These are phyloP conservation scores for Tetragonula clypearis DNA, from an alignment of 1,140 invertebrate species.

Conservation along the genomic window DNA sequence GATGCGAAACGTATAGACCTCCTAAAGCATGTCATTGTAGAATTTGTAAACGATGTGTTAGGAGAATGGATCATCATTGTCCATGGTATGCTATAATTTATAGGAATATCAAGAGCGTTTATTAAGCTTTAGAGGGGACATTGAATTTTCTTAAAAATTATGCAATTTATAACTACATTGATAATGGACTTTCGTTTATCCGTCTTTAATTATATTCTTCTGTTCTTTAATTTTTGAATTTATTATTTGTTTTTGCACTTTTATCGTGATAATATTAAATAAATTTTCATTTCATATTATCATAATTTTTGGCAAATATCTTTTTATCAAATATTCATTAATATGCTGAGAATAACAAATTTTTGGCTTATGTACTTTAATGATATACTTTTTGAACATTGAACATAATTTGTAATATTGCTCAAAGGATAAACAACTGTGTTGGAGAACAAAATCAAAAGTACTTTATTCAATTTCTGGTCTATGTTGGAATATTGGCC, in stretches of 20 bases:
- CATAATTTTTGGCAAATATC: neutral
- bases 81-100: conserved; percentile 83
- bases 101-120: conserved; percentile 17
- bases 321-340: neutral
- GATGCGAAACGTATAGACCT: conserved; percentile 93
- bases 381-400: conserved; percentile 18
- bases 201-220: conserved; percentile 1
- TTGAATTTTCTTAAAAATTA: neutral
- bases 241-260: neutral
- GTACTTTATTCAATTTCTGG: conserved; percentile 95
- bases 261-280: neutral
- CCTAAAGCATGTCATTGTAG: conserved; percentile 94
- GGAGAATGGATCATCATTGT: conserved; percentile 96
- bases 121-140: neutral
- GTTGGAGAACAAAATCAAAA: conserved; percentile 97
- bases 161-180: conserved; percentile 22
- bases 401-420: conserved; percentile 35
- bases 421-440: conserved; percentile 94
- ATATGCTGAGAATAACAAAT: neutral
- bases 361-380: conserved; percentile 4
- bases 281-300: neutral
- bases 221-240: conserved; percentile 8
- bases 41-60: conserved; percentile 93
- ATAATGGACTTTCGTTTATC: neutral
- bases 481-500: conserved; percentile 88